These are phyloP conservation scores for chimpanzee (Pan troglodytes) DNA, from an alignment of 2,113 vertebrate species.

Conservation along the genomic window DNA sequence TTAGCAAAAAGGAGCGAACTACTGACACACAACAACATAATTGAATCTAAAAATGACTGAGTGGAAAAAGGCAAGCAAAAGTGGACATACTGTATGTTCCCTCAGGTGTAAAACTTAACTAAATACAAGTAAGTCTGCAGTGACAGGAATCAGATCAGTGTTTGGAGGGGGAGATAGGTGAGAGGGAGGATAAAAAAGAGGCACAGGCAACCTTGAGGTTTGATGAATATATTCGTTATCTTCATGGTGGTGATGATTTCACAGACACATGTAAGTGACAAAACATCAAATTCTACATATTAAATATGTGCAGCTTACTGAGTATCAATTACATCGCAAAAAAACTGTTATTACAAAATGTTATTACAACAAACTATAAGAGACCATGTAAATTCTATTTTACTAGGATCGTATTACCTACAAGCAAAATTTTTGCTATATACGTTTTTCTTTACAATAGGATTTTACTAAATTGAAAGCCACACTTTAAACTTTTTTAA, in stretches of 20 bases:
- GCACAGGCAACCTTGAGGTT: background rate
- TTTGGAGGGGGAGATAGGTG: background rate
- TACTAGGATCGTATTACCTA: background rate
- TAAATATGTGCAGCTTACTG: background rate
- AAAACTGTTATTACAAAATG: background rate
- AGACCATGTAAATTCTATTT: background rate
- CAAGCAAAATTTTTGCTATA: background rate
- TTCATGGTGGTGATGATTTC: background rate
- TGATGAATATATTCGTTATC: background rate
- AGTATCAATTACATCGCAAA: background rate
- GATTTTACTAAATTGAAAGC: slow-evolving; percentile 16
- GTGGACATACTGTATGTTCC: background rate
- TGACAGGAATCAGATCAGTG: background rate
- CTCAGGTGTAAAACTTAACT: background rate
- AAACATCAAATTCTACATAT: background rate
- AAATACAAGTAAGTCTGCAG: background rate
- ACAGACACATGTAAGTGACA: background rate
- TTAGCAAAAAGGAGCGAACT: background rate
- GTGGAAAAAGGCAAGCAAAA: background rate
- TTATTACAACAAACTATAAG: background rate
- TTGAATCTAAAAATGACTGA: slow-evolving; percentile 4
- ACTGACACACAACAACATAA: background rate
- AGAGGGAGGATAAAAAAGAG: background rate
- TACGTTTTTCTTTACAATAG: slow-evolving; percentile 5
- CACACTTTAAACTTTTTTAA: slow-evolving; percentile 2